Conservation (phyloP, 2,113 vertebrate genomes). For the Glaucidium brasilianum region DNA sequence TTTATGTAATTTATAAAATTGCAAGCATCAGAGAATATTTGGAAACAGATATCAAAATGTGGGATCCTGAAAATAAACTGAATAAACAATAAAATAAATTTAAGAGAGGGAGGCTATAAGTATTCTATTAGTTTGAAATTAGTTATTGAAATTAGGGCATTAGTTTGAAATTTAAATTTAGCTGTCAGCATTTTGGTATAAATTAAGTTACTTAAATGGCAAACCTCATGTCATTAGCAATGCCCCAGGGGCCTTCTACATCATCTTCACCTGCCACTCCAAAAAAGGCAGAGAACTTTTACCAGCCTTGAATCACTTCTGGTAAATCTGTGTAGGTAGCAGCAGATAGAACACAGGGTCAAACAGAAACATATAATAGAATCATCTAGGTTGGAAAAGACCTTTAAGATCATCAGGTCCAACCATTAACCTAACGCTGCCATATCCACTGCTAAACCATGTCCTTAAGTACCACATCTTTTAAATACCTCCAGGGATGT, state of each 20-base stretch:
- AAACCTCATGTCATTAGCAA: not conserved
- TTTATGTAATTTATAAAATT: not conserved
- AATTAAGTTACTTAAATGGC: not conserved
- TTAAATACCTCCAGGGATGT: not conserved
- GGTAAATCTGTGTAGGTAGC: not conserved
- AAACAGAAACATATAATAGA: not conserved
- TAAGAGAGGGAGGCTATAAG: not conserved
- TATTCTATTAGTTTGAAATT: not conserved
- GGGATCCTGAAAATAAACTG: not conserved
- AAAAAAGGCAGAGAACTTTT: not conserved
- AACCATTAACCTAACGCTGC: too few relatives aligned
- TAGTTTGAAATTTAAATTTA: not conserved
- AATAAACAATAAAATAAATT: not conserved
- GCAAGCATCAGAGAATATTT: not conserved
- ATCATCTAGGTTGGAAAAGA: not conserved
- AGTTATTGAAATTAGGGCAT: not conserved
- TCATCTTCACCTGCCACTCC: not conserved
- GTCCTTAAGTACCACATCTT: not conserved
- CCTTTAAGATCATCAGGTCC: not conserved
- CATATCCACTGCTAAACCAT: not conserved
- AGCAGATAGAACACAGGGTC: not conserved
- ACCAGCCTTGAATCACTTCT: not conserved
- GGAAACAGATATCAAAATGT: not conserved
- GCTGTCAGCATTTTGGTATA: not conserved
- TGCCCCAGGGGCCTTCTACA: not conserved